A percentile compares a stretch with the other conserved stretches of the same genome.
Evolutionary conservation across 2,797 vertebrate species (phyloP).

Genomic region (Presbytis comata): DNA sequence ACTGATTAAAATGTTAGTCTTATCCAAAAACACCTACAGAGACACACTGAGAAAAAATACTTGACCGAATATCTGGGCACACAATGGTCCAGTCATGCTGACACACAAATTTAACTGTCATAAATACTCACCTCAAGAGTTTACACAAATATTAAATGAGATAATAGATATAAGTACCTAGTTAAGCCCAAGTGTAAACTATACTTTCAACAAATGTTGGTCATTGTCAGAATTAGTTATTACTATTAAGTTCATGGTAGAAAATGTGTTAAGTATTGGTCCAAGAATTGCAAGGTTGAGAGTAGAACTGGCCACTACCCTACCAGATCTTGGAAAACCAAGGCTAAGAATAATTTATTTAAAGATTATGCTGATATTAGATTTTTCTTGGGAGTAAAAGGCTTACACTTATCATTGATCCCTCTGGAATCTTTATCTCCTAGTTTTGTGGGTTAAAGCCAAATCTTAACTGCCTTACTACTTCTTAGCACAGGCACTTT

Average conservation of each 20-base stretch:
- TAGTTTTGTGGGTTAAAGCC: not conserved
- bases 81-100: not conserved
- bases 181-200: not conserved
- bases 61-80: not conserved
- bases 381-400: not conserved
- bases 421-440: not conserved
- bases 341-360: not conserved
- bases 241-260: not conserved
- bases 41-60: not conserved
- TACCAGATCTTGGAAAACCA: not conserved
- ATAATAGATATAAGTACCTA: not conserved
- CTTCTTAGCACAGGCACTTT: not conserved
- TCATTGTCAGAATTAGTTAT: not conserved
- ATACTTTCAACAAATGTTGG: not conserved
- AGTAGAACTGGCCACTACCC: not conserved
- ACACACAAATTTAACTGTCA: not conserved
- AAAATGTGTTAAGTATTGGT: not conserved
- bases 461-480: not conserved
- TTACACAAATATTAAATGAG: not conserved
- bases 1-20: not conserved
- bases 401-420: not conserved
- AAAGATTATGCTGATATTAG: not conserved
- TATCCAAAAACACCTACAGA: not conserved
- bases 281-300: no score
- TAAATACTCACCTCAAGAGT: not conserved